A percentile compares a stretch with the other conserved stretches of the same genome.
phyloP scores from a whole-genome alignment of 1,140 invertebrate species.

The Pseudomyrmex gracilis region DNA sequence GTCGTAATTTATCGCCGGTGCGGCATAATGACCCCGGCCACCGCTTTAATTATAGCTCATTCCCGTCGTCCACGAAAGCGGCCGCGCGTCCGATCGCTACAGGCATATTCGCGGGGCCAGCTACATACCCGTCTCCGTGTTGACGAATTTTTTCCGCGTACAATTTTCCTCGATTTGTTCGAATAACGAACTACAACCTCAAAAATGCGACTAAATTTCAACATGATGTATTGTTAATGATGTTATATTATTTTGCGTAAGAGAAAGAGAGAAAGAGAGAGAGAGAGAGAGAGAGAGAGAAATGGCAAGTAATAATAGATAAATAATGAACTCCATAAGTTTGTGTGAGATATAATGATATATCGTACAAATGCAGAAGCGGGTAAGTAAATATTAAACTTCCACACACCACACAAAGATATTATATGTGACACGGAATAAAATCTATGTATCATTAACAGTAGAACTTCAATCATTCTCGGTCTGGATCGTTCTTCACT shows the following conservation, averaged over 20 bases:
- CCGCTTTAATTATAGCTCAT: conserved; percentile 63
- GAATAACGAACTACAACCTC: not conserved
- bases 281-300: no score
- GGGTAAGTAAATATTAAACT: not conserved
- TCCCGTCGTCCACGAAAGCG: conserved; percentile 45
- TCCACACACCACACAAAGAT: not conserved
- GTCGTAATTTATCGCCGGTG: conserved; percentile 61
- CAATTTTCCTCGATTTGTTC: not conserved
- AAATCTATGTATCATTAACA: not conserved
- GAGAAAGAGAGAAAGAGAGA: no score
- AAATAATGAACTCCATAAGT: not conserved
- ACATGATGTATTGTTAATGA: no score
- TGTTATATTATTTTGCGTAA: no score
- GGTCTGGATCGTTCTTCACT: not conserved
- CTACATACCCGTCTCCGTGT: not conserved
- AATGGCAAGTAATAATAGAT: no score
- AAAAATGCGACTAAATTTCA: not conserved
- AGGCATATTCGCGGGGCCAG: not conserved
- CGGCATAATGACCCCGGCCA: conserved; percentile 59
- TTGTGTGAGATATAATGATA: not conserved
- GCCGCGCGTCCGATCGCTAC: conserved; percentile 1
- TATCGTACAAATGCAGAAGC: not conserved
- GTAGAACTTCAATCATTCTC: not conserved
- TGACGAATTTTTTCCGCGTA: no score
- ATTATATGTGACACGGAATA: not conserved